Evolutionary conservation across 1,140 invertebrate species (phyloP), one percentile per base, ranked within the genome.

Genomic region (Hormaphis cornu): DNA sequence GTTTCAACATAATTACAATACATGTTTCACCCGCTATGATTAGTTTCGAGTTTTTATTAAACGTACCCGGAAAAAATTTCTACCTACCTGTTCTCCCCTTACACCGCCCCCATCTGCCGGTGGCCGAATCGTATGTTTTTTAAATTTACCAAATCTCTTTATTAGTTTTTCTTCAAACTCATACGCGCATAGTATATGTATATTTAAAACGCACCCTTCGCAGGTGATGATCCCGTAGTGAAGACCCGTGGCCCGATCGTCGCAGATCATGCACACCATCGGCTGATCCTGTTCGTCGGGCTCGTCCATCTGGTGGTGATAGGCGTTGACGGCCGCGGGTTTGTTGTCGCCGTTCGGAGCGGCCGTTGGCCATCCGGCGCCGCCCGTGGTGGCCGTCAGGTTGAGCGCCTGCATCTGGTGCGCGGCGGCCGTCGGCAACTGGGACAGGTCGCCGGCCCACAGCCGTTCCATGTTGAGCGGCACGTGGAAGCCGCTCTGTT

Each of bases 201-300:
- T 44, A 18, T 44, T 44, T 14, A 8, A 44, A n/a, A 48, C 83
- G 82, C 75, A 90, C 83, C 94, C 94, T 82, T 97, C 95, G 79
- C 95, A 97, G 35, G 94, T 97, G 74, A 97, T 97, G 78, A 97
- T 97, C 30, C 95, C 95, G 76, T 97, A 97, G 79, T 97, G 95
- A 22, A 97, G 83, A n/a, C 95, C 95, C 1, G 94, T 96, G 24
- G 94, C 93, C 75, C 93, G 94, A 78, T 97, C 95, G 78, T 96
- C 93, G 79, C 95, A 97, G 72, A 97, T 97, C 91, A 96, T 96
- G 78, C 95, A 97, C 69, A 97, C 93, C 87, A 96, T 91, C 3
- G 91, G 92, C 80, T 93, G 91, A 71, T 95, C 92, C 71, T 93
- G 90, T 71, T 94, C 91, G 71, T 93, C 90, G 59, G 85, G 83